Evolutionary conservation across 2,797 vertebrate species (phyloP), one percentile per base, ranked within the genome.

Genomic region (Gallinago stenura): DNA sequence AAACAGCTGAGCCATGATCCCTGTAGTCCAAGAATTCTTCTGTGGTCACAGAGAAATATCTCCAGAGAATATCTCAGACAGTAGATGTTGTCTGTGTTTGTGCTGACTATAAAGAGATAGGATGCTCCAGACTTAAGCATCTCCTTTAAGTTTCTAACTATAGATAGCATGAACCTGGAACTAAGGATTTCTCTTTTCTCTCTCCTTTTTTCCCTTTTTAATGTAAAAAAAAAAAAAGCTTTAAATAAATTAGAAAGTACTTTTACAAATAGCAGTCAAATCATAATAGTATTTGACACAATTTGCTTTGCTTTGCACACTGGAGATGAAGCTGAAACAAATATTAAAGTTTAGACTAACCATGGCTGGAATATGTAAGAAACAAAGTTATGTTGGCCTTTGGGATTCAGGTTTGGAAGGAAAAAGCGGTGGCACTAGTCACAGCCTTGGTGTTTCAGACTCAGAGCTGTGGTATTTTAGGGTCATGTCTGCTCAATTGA

Each of bases 171-270:
- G 9, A 81, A 53, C 1, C 1, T 81, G 26, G n/a, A 75, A 61
- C 4, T 28, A 56, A 13, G 25, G 4, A 60, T 70, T 80, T 78
- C 3, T 54, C 76, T 72, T 46, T 37, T 21, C 8, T 18, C 3
- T 43, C 33, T 37, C 37, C 2, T 11, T 69, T 35, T 19, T 3
- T 0, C 6, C 14, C 0, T 35, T 57, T 69, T 58, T 33, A 48
- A 57, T 45, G 20, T 50, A 41, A 84, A 83, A 80, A 87, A 41
- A n/a, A 84, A 83, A 80, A 87, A 57, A 10, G 2, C 2, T 51
- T 20, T 18, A 0, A 16, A 76, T 70, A 60, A 43, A 3, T 6
- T 39, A 12, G 8, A 4, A 53, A 45, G 5, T 37, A 33, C 31
- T 91, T 92, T 75, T 81, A 43, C 16, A 64, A 83, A 45, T 48